Base-by-base conservation (phyloP, 2,888 invertebrate species). In the Teleogryllus oceanicus region DNA sequence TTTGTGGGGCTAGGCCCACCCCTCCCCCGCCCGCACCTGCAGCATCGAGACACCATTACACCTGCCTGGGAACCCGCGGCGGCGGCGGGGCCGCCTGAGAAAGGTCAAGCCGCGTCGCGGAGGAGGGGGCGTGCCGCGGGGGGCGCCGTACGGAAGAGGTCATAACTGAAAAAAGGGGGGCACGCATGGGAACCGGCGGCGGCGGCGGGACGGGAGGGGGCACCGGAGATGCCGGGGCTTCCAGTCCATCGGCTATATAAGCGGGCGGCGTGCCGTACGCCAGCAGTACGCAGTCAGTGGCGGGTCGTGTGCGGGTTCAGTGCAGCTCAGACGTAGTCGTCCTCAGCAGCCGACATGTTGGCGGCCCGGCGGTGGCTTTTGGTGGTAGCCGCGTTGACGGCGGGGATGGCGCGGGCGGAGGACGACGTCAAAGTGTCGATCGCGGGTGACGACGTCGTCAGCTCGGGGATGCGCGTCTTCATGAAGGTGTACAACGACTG, bases 401-500 rank as follows among this genome's bases (percentile, higher is more conserved):
- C 84, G 82, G 81, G 83, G 51, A 84, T 84, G 20, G 83, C 85
- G 21, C 87, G 86, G 74, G 85, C 87, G 37, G 89, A 90, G 81
- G 89, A 86, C 83, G 87, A 80, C 50, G 79, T 83, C 24, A 78
- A 79, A 74, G 80, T 81, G 50, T 78, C 79, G 51, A 75, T 81
- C n/a, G 78, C 77, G 50, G 89, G 90, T 80, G 89, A 86, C 83
- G 87, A 91, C 81, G 92, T 94, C 80, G 88, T 93, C 12, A 82
- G 83, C 37, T 80, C 83, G 49, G 83, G 83, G 20, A 80, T 84
- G 76, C 83, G 81, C 77, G 77, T 84, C 76, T 78, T 84, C 76
- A 77, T 82, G 24, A 82, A 83, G 77, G 81, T 95, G 82, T 95
- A 94, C 86, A 94, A 94, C 84, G 95, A 95, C 84, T 95, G 95